phyloP scores from a whole-genome alignment of 2,888 invertebrate species.

The Sphinx pinastri region DNA sequence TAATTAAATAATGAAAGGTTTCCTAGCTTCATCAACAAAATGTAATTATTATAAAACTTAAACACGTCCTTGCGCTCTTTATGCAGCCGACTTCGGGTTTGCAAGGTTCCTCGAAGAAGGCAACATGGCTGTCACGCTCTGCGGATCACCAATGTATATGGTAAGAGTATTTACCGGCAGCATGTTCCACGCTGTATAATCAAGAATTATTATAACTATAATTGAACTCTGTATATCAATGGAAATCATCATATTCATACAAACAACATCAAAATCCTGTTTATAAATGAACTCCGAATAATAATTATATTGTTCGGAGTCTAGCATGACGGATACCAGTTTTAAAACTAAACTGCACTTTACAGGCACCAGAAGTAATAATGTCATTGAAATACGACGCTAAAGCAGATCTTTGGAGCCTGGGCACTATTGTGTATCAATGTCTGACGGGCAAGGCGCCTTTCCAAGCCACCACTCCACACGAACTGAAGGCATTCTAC shows the following conservation, averaged over 20 bases:
- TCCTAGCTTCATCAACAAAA: background rate
- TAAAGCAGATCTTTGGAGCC: constrained; percentile 99
- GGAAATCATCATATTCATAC: too few relatives aligned
- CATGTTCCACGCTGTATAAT: background rate
- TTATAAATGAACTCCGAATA: too few relatives aligned
- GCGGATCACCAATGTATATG: constrained; percentile 99
- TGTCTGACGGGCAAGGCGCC: constrained; percentile 99
- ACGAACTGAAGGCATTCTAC: constrained; percentile 97
- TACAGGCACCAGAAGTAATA: constrained; percentile 98
- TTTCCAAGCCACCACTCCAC: constrained; percentile 98
- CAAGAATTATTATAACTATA: background rate
- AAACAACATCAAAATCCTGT: too few relatives aligned
- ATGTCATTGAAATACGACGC: constrained; percentile 99
- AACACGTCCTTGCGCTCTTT: constrained; percentile 36
- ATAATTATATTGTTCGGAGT: too few relatives aligned
- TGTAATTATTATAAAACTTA: constrained; percentile 2
- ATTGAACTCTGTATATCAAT: too few relatives aligned
- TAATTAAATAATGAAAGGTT: background rate
- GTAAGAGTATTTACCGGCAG: constrained; percentile 72
- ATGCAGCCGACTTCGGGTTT: constrained; percentile 98
- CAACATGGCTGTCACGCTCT: constrained; percentile 99
- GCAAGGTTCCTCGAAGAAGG: constrained; percentile 99
- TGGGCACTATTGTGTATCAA: constrained; percentile 99
- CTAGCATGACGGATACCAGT: too few relatives aligned
- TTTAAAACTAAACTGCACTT: background rate